Conservation (phyloP, 2,113 vertebrate genomes). For the Sterna hirundo region DNA sequence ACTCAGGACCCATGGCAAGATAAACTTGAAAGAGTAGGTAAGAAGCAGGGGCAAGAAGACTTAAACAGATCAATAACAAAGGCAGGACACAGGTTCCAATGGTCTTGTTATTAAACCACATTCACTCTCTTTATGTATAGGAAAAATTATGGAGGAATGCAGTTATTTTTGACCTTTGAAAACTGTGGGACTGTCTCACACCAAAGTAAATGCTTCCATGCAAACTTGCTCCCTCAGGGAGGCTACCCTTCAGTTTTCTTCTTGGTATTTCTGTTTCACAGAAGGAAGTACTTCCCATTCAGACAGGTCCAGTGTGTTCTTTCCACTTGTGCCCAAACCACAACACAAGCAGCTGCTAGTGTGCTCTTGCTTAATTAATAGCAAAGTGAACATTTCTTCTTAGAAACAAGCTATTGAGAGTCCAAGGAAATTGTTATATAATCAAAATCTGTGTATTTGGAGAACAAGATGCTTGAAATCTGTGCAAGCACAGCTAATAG, state of each 20-base stretch:
- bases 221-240: neutral
- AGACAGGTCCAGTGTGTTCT: neutral
- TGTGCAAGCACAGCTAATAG: neutral
- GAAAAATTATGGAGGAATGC: neutral
- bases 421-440: neutral
- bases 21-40: neutral
- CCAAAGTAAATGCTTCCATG: neutral
- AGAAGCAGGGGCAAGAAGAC: neutral
- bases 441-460: neutral
- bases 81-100: neutral
- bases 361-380: neutral
- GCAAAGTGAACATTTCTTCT: neutral
- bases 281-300: neutral
- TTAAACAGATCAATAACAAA: neutral
- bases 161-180: neutral
- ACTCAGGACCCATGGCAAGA: neutral
- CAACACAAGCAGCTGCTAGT: neutral
- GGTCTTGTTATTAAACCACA: neutral
- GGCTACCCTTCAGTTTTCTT: neutral
- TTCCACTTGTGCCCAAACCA: neutral
- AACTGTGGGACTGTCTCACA: neutral
- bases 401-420: neutral
- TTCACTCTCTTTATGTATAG: fast-evolving
- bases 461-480: neutral
- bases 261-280: neutral